These are phyloP conservation scores for Channa maculata DNA, from an alignment of 2,113 vertebrate species.

Conservation along the genomic window DNA sequence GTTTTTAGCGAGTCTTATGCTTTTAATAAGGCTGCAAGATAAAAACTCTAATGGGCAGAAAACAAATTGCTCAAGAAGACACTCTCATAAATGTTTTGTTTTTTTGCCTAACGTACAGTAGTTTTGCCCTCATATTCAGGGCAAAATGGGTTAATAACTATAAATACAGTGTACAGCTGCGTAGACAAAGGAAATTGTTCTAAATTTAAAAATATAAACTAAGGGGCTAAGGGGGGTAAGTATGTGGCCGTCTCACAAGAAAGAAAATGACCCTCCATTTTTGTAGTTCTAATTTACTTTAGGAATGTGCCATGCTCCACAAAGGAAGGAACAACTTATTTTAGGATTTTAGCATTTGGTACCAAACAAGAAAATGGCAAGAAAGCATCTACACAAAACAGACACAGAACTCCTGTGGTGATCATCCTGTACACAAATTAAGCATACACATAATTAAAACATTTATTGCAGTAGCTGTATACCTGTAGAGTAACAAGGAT, in stretches of 20 bases:
- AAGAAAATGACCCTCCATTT: neutral
- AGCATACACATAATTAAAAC: conserved; percentile 91
- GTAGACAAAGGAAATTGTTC: neutral
- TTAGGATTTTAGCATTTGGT: neutral
- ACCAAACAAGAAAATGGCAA: no score
- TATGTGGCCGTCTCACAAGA: neutral
- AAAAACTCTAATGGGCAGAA: neutral
- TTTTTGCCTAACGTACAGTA: no score
- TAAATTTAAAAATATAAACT: neutral
- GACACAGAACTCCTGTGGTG: conserved; percentile 22
- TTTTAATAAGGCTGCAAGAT: conserved; percentile 15
- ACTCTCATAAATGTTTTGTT: no score
- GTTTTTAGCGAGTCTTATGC: conserved; percentile 9
- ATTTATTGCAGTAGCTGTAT: conserved; percentile 99
- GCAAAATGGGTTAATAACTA: neutral
- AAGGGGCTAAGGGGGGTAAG: no score
- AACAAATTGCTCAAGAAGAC: neutral
- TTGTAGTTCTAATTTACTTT: no score
- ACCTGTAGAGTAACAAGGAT: conserved; percentile 99
- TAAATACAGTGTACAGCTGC: neutral
- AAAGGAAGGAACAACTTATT: neutral
- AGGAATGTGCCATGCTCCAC: neutral
- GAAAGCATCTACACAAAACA: conserved; percentile 30
- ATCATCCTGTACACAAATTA: conserved; percentile 62
- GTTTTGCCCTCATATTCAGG: neutral